A percentile compares a stretch with the other conserved stretches of the same genome.
These are phyloP conservation scores for Budorcas taxicolor DNA, from an alignment of 2,113 vertebrate species.

Conservation along the genomic window DNA sequence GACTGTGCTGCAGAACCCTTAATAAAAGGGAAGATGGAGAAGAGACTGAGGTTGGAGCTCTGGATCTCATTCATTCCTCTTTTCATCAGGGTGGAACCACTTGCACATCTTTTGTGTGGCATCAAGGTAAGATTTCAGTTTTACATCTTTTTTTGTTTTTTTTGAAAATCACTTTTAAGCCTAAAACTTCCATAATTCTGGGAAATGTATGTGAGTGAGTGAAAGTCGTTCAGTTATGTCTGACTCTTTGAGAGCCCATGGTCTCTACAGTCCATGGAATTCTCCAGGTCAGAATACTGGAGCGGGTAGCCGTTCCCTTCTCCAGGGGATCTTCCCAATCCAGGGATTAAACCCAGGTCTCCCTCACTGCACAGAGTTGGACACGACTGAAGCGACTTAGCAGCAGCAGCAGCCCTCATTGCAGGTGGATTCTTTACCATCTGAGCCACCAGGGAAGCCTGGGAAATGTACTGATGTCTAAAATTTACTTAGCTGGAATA, in stretches of 20 bases:
- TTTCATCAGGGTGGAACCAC: background rate
- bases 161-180: slow-evolving; percentile 14
- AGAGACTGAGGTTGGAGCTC: background rate
- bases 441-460: background rate
- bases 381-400: no score
- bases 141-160: background rate
- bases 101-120: background rate
- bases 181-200: background rate
- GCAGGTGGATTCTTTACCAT: background rate
- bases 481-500: background rate
- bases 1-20: background rate
- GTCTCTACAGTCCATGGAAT: background rate
- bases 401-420: background rate
- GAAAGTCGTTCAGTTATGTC: background rate
- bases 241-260: background rate
- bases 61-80: background rate
- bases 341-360: background rate
- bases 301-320: background rate
- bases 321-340: background rate
- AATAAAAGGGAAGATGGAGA: background rate
- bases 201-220: background rate
- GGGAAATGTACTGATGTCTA: background rate
- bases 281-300: background rate
- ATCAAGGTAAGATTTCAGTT: background rate
- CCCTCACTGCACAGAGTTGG: background rate